Base-by-base conservation (phyloP, 1,140 invertebrate genomes). In the Drosophila setifemur region DNA sequence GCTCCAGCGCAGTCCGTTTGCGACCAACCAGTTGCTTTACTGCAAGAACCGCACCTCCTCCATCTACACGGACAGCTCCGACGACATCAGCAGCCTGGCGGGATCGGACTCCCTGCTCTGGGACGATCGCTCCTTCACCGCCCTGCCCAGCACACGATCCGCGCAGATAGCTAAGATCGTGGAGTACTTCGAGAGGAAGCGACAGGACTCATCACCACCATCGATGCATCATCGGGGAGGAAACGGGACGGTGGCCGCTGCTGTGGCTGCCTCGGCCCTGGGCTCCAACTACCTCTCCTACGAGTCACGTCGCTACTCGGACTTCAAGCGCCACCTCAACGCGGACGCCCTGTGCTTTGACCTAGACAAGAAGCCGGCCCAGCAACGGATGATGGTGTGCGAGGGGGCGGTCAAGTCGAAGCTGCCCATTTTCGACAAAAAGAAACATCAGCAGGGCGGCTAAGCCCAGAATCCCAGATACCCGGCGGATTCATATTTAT, bases 111-210 rank as follows among this genome's bases (percentile, higher is more conserved):
- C 92, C 8, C 74, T 93, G 55, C 92, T 93, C 33, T 95, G 93
- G 93, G 94, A 95, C 76, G 94, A 94, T 33, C 90, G 94, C 31
- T 89, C 93, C 0, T 92, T 91, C 52, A 92, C 70, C 47, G 91
- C 83, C 50, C 68, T 91, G 43, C 90, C 90, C 7, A 91, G 90
- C 57, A 91, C 90, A 12, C 89, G 94, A 29, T 93, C 94, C 19
- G 93, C 93, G 60, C 93, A 96, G 91, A 97, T 97, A 42, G 94
- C 95, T 31, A 95, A 95, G 76, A 96, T 97, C 55, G 96, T 97
- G 7, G 96, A 97, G 67, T 97, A 97, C 88, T 97, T 97, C 85
- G 96, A 97, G 90, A 92, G 94, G 9, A 96, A 96, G 91, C 92
- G 93, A 12, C 92, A 91, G 39, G 89, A 90, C 37, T 79, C 67